These are phyloP conservation scores for Sarcophaga subvicina DNA, from an alignment of 2,888 invertebrate genomes.

Conservation along the genomic window DNA sequence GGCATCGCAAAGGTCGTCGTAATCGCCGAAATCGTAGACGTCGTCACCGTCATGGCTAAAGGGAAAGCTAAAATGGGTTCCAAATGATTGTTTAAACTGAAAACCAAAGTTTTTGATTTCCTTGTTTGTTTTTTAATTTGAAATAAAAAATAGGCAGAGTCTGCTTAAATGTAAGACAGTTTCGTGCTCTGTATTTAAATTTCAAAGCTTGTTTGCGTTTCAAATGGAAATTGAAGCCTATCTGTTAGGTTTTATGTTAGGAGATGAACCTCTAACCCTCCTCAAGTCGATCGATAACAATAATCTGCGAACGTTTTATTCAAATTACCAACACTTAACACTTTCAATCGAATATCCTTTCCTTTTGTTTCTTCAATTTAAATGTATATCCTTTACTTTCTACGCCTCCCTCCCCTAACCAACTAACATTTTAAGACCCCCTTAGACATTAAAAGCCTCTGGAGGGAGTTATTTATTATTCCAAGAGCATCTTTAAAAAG, in stretches of 20 bases:
- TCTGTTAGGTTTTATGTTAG: no score
- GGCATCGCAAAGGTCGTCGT: conserved; percentile 11
- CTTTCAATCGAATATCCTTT: conserved; percentile 52
- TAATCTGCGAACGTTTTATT: conserved; percentile 42
- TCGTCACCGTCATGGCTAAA: conserved; percentile 1
- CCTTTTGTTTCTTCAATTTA: conserved; percentile 8
- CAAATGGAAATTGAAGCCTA: no score
- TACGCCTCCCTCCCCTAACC: neutral
- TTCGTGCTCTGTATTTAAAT: no score
- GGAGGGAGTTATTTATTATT: conserved; percentile 63
- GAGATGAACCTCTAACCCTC: neutral
- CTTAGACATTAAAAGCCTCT: neutral
- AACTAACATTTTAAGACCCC: no score
- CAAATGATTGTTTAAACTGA: no score
- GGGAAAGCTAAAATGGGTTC: neutral
- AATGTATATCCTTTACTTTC: neutral
- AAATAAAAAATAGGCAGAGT: no score
- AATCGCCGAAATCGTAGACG: neutral
- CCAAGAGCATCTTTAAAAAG: conserved; percentile 52
- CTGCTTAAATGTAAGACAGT: no score
- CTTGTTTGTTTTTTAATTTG: no score
- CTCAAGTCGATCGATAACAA: conserved; percentile 22
- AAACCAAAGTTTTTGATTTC: no score
- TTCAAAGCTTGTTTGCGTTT: no score
- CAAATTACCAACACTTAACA: conserved; percentile 68